phyloP scores from a whole-genome alignment of 2,888 invertebrate genomes.

The Arctia plantaginis region DNA sequence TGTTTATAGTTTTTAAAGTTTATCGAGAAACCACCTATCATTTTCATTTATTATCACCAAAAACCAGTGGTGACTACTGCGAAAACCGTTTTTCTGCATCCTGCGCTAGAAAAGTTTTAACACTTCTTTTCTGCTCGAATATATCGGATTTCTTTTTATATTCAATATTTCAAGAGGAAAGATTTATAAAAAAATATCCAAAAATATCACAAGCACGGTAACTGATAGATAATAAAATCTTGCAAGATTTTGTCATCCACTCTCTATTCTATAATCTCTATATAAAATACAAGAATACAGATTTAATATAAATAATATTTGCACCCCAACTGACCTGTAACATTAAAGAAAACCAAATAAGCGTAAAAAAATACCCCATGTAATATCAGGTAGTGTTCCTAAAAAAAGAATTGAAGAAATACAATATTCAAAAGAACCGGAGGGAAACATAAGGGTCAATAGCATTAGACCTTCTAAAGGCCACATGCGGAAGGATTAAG shows the following conservation, averaged over 20 bases:
- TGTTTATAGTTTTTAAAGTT: too few relatives aligned
- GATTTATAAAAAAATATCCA: too few relatives aligned
- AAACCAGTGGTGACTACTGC: too few relatives aligned
- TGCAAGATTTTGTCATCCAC: neutral
- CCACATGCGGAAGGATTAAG: constrained; percentile 6
- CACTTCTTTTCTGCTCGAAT: neutral
- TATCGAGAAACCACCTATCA: too few relatives aligned
- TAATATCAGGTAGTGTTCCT: constrained; percentile 12
- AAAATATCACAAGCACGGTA: too few relatives aligned
- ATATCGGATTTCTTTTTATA: too few relatives aligned
- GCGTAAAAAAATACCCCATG: constrained; percentile 5
- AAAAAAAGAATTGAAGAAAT: constrained; percentile 12
- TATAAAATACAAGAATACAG: neutral
- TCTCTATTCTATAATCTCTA: neutral
- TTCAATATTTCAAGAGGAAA: neutral
- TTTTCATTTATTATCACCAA: too few relatives aligned
- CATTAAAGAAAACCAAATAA: neutral
- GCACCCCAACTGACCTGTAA: neutral
- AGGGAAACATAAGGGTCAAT: constrained; percentile 19
- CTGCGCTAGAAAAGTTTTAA: too few relatives aligned
- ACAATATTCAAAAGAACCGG: constrained; percentile 18
- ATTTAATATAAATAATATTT: neutral
- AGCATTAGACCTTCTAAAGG: constrained; percentile 19
- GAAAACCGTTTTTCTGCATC: too few relatives aligned
- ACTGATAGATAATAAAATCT: neutral